These are phyloP conservation scores for Bombylius major DNA, from an alignment of 2,888 invertebrate genomes.

Conservation along the genomic window DNA sequence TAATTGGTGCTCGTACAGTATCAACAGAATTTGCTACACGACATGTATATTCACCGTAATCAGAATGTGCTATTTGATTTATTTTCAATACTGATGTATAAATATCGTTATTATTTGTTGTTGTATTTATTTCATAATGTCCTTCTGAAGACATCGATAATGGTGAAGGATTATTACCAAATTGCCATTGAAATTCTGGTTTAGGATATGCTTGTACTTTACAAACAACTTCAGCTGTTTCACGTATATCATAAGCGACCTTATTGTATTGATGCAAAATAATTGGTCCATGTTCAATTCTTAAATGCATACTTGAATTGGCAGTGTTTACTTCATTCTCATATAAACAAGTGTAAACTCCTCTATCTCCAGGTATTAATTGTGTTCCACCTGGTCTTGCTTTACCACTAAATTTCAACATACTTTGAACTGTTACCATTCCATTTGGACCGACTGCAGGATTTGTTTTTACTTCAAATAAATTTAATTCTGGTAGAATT, in stretches of 20 bases:
- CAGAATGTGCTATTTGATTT: slow-evolving; percentile 61
- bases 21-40: slow-evolving; percentile 75
- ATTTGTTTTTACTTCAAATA: slow-evolving; percentile 71
- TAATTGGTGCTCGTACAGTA: slow-evolving; percentile 59
- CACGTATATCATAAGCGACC: slow-evolving; percentile 74
- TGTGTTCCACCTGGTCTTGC: slow-evolving; percentile 64
- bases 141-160: slow-evolving; percentile 69
- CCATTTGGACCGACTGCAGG: slow-evolving; percentile 64
- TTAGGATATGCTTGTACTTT: slow-evolving; percentile 84
- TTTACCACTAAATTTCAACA: slow-evolving; percentile 65
- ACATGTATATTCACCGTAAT: slow-evolving; percentile 87
- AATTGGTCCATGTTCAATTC: slow-evolving; percentile 86
- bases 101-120: slow-evolving; percentile 70
- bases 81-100: slow-evolving; percentile 68
- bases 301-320: slow-evolving; percentile 79
- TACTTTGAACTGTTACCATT: slow-evolving; percentile 71
- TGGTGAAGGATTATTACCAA: slow-evolving; percentile 59
- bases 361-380: slow-evolving; percentile 70
- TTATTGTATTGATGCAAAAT: slow-evolving; percentile 73
- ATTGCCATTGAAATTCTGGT: slow-evolving; percentile 87
- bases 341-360: slow-evolving; percentile 76
- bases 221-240: slow-evolving; percentile 77
- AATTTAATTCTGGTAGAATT: slow-evolving; percentile 59
- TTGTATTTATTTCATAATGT: slow-evolving; percentile 73
- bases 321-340: slow-evolving; percentile 81